These are phyloP conservation scores for Girardinus metallicus DNA, from an alignment of 2,797 vertebrate species.

Conservation along the genomic window DNA sequence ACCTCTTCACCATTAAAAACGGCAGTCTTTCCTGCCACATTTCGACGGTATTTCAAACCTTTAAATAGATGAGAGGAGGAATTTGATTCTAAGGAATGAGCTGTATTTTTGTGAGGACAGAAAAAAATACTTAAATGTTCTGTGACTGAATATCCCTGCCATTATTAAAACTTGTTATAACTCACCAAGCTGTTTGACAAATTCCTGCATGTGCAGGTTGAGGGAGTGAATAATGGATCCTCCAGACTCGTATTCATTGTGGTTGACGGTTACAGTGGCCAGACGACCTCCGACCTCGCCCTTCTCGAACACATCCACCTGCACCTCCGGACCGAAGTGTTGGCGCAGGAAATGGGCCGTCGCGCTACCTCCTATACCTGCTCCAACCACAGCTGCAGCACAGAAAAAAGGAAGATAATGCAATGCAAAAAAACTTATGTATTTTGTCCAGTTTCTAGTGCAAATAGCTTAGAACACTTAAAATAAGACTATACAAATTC, in stretches of 20 bases:
- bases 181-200: constrained; percentile 94
- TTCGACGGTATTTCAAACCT: constrained; percentile 93
- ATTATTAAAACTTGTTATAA: constrained; percentile 16
- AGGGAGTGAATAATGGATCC: constrained; percentile 94
- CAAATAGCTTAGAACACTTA: too few relatives aligned
- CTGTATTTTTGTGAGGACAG: not conserved
- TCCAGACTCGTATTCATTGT: constrained; percentile 93
- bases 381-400: constrained; percentile 89
- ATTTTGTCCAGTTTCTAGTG: too few relatives aligned
- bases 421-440: too few relatives aligned
- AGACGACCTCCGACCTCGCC: constrained; percentile 89
- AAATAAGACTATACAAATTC: too few relatives aligned
- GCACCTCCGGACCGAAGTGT: constrained; percentile 94
- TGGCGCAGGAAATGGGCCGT: constrained; percentile 92
- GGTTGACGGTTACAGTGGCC: constrained; percentile 92
- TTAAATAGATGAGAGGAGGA: not conserved
- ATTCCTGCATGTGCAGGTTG: constrained; percentile 97
- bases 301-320: constrained; percentile 93
- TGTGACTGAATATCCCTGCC: not conserved
- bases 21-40: constrained; percentile 91
- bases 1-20: constrained; percentile 92
- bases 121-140: not conserved
- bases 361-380: constrained; percentile 93
- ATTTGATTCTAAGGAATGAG: not conserved
- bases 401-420: not conserved